Percentiles rank a stretch among this genome's conserved stretches.
phyloP scores from a whole-genome alignment of 2,888 invertebrate genomes.

The Ferrisia virgata region DNA sequence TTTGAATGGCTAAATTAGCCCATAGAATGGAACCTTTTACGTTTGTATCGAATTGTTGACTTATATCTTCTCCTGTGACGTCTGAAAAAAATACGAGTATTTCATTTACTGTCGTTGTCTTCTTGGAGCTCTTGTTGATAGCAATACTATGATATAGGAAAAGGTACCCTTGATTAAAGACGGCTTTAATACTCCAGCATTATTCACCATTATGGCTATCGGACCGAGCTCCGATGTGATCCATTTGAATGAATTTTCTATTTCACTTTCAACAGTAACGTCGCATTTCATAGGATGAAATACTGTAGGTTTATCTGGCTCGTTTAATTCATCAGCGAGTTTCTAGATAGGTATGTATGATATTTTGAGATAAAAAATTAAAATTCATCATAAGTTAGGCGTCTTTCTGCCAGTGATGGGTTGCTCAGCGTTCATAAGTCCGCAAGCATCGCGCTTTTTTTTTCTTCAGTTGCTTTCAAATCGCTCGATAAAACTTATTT shows the following conservation, averaged over 20 bases:
- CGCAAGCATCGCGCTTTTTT: no score
- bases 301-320: neutral
- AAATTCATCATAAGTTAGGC: no score
- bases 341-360: neutral
- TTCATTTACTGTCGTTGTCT: no score
- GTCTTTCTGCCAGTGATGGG: no score
- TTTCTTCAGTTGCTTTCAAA: no score
- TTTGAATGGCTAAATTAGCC: neutral
- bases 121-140: no score
- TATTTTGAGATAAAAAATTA: neutral
- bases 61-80: neutral
- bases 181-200: neutral
- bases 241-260: neutral
- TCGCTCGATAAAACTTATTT: no score
- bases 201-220: neutral
- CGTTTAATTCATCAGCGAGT: neutral
- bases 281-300: slow-evolving; percentile 27
- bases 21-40: neutral
- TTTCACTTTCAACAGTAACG: slow-evolving; percentile 3
- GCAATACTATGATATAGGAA: no score
- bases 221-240: neutral
- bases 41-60: neutral
- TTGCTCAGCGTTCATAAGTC: no score
- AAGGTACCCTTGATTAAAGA: neutral
- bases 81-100: neutral